Base-by-base conservation (phyloP, 2,113 vertebrate genomes). In the Syngnathus typhle region DNA sequence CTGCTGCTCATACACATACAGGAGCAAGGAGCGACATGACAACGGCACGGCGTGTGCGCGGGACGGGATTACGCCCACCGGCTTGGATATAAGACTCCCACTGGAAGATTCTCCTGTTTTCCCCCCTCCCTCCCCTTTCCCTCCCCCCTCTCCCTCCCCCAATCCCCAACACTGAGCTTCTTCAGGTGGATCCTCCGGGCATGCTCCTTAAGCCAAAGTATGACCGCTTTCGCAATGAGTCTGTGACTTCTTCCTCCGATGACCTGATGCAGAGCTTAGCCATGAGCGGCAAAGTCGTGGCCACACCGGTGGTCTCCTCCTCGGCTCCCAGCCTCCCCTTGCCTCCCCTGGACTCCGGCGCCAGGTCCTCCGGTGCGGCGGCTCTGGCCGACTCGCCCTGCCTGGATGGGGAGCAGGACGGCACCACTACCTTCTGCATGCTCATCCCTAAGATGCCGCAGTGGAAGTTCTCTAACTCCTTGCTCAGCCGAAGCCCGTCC, bases 381-480 rank as follows among this genome's bases (percentile, higher is more conserved):
- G 84, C 87, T n/a, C 84, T 89, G 78, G 89, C 90, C 3, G 92
- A 91, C 69, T 92, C 92, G 10, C 88, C 89, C 19, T 84, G 86
- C 78, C 72, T 90, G 74, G 92, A 94, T 9, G 87, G 88, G 51
- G 94, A 96, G 55, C 93, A 92, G 80, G 95, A 97, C 74, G 88
- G 86, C 58, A 89, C 90, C 77, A 96, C 95, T 74, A 97, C 95
- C 69, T 96, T 97, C 86, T 97, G 95, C 89, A 95, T 93, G 89
- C 91, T 97, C 73, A 93, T 97, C 74, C 95, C 95, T 19, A 93
- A 85, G 79, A 95, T 96, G 91, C 93, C 94, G 69, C 95, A 94
- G 63, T 96, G 95, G 95, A 97, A 97, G 89, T 95, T 96, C 85
- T 92, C 93, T 47, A 92, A 93, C 64, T 90, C 93, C 7, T 91